phyloP scores from a whole-genome alignment of 2,888 invertebrate genomes.

The Eupithecia vulgata region DNA sequence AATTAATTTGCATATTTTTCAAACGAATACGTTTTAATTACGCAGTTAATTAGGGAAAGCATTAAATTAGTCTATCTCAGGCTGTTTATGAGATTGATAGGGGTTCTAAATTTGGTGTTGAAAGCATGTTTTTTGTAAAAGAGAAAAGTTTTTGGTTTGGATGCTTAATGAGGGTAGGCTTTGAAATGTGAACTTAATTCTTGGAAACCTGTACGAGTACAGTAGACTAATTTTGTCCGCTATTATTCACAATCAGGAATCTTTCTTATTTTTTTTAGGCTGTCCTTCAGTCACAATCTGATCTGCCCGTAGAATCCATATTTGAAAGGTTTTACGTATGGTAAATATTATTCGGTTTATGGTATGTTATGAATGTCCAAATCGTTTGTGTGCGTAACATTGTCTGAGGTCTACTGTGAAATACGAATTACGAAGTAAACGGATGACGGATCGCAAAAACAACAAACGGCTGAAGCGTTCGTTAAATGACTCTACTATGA shows the following conservation, averaged over 20 bases:
- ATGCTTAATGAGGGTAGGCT: slow-evolving; percentile 9
- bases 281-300: not conserved
- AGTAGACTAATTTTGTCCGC: not conserved
- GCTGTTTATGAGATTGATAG: slow-evolving; percentile 26
- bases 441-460: too few species aligned
- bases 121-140: slow-evolving; percentile 12
- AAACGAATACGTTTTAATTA: slow-evolving; percentile 39
- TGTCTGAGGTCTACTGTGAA: too few species aligned
- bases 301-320: not conserved
- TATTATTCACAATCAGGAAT: not conserved
- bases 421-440: too few species aligned
- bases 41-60: slow-evolving; percentile 35
- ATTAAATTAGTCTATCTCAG: slow-evolving; percentile 31
- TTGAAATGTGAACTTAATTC: slow-evolving; percentile 4
- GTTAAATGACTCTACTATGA: too few species aligned
- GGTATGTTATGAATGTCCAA: too few species aligned
- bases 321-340: not conserved
- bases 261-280: not conserved
- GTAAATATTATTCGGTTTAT: too few species aligned
- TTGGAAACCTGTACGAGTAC: not conserved
- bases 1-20: slow-evolving; percentile 42
- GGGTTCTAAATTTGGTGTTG: slow-evolving; percentile 21
- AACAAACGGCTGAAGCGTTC: too few species aligned
- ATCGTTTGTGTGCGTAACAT: too few species aligned
- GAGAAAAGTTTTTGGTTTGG: slow-evolving; percentile 1